Conservation (phyloP, 2,797 vertebrate species). For the Garrulus glandarius region DNA sequence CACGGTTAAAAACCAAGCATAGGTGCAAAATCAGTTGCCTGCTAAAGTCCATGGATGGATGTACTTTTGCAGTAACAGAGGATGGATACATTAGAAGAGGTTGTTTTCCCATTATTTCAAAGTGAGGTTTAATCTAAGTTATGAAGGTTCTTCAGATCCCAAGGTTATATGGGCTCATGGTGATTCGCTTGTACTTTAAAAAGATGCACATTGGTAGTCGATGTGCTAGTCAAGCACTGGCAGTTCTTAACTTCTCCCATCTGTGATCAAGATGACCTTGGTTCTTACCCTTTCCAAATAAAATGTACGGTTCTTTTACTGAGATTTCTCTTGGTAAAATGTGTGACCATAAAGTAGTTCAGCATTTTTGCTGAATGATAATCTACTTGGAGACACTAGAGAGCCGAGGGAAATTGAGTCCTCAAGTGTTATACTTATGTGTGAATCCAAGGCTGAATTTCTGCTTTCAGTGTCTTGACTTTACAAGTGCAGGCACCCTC, state of each 20-base stretch:
- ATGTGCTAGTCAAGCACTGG: not conserved
- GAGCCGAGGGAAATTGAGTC: not conserved
- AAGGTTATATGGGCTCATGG: not conserved
- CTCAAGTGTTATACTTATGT: not conserved
- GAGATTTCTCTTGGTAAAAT: not conserved
- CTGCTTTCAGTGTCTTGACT: not conserved
- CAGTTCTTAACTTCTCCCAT: not conserved
- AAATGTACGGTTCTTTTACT: not conserved
- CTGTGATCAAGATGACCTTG: conserved; percentile 14
- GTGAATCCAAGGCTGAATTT: not conserved
- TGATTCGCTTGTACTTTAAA: not conserved
- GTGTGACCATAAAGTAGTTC: not conserved
- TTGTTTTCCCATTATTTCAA: not conserved
- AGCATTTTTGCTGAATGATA: not conserved
- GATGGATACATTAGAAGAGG: not conserved
- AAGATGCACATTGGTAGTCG: not conserved
- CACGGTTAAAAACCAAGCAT: not conserved
- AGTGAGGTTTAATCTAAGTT: not conserved
- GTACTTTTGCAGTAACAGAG: not conserved
- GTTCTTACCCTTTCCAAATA: conserved; percentile 6
- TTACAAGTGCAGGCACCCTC: not conserved
- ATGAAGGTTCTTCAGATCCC: not conserved
- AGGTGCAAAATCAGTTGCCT: not conserved
- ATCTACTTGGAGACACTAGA: not conserved
- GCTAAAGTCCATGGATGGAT: not conserved